phyloP scores from a whole-genome alignment of 2,113 vertebrate genomes.

The Oncorhynchus clarkii region DNA sequence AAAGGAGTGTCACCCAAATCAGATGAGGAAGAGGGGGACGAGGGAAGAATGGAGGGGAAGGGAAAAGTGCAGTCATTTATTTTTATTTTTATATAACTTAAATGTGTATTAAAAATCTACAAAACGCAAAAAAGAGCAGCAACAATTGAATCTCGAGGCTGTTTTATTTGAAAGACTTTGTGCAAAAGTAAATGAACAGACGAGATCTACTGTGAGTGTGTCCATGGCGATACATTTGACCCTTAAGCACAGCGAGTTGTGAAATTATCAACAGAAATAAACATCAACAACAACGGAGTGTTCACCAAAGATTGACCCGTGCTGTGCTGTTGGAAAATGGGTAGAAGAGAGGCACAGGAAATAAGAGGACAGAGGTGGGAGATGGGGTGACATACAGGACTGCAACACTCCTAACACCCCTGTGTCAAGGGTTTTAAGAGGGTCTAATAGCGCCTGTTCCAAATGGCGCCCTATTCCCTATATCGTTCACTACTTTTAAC shows the following conservation, averaged over 20 bases:
- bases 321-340: slow-evolving; percentile 34
- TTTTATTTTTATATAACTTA: slow-evolving; percentile 55
- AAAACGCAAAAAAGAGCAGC: slow-evolving; percentile 24
- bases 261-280: slow-evolving; percentile 1
- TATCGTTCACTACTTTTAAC: neutral
- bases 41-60: neutral
- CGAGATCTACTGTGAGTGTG: neutral
- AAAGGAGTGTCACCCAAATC: neutral
- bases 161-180: slow-evolving; percentile 7
- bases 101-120: slow-evolving; percentile 23
- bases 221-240: neutral
- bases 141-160: slow-evolving; percentile 12
- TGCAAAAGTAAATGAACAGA: slow-evolving; percentile 4
- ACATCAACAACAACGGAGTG: slow-evolving; percentile 36
- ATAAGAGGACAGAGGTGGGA: neutral
- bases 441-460: neutral
- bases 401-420: neutral
- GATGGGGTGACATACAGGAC: neutral
- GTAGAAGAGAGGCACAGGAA: neutral
- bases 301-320: slow-evolving; percentile 88
- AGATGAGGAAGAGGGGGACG: neutral
- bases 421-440: neutral
- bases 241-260: slow-evolving; percentile 4
- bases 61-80: slow-evolving; percentile 17
- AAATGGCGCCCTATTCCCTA: neutral